These are phyloP conservation scores for Thunnus albacares DNA, from an alignment of 2,797 vertebrate species.

Conservation along the genomic window DNA sequence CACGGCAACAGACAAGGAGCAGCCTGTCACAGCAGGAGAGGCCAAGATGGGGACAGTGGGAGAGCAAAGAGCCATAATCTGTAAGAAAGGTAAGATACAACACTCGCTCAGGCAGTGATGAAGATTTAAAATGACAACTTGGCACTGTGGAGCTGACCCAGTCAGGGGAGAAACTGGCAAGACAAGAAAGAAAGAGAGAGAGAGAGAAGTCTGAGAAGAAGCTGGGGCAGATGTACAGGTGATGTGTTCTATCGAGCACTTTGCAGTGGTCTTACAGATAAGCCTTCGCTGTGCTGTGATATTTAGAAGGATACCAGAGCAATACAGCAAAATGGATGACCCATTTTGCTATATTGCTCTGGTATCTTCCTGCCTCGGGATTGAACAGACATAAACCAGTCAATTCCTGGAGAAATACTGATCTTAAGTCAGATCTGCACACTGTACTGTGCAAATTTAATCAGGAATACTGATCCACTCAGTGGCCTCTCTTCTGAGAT, in stretches of 20 bases:
- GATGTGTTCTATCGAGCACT: background rate
- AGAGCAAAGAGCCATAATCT: slow-evolving; percentile 21
- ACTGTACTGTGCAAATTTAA: background rate
- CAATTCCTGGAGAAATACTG: background rate
- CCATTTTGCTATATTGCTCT: background rate
- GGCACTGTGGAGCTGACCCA: slow-evolving; percentile 6
- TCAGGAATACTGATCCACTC: background rate
- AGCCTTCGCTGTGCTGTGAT: slow-evolving; percentile 2
- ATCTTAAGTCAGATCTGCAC: background rate
- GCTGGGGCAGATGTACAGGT: slow-evolving; percentile 8
- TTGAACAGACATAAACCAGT: background rate
- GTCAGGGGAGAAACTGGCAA: background rate
- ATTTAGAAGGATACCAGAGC: too few species aligned
- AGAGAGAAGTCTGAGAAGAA: background rate
- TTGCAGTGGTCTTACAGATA: slow-evolving; percentile 16
- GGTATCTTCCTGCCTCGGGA: background rate
- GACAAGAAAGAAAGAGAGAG: background rate
- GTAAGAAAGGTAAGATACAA: slow-evolving; percentile 26
- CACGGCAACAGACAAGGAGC: slow-evolving; percentile 26
- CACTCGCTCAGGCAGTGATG: slow-evolving; percentile 1
- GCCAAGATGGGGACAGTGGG: background rate
- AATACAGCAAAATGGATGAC: too few species aligned
- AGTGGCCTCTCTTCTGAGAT: background rate
- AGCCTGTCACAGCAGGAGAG: slow-evolving; percentile 18
- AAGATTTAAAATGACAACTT: slow-evolving; percentile 22